Conservation (phyloP, 2,797 vertebrate species). For the Danio choprae region DNA sequence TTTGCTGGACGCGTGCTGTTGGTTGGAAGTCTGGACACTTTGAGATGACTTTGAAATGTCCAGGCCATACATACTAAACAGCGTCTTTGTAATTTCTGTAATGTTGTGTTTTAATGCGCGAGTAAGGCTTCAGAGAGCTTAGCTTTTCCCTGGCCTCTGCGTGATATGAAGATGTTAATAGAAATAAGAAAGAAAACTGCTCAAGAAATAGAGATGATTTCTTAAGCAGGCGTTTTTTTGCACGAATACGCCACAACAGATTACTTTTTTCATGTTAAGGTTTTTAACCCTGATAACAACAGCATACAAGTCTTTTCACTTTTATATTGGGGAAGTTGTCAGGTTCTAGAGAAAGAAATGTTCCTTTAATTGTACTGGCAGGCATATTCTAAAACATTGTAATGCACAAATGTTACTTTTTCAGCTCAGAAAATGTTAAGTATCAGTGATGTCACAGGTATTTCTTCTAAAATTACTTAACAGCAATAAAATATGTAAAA, state of each 20-base stretch:
- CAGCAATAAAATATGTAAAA: neutral
- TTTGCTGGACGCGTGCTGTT: neutral
- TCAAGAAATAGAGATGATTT: constrained; percentile 1
- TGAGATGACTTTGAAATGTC: constrained; percentile 12
- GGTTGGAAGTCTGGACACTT: constrained; percentile 22
- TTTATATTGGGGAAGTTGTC: no score
- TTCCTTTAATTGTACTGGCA: no score
- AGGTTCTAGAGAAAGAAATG: no score
- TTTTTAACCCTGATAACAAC: no score
- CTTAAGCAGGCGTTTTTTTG: neutral
- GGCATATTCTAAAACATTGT: no score
- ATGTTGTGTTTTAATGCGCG: neutral
- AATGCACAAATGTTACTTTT: neutral
- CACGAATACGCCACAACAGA: neutral
- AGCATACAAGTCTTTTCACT: no score
- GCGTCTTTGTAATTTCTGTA: constrained; percentile 1
- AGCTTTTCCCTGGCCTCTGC: neutral
- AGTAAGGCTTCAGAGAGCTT: constrained; percentile 4
- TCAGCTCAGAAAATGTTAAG: no score
- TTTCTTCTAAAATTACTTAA: neutral
- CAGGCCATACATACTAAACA: constrained; percentile 28
- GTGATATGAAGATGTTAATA: constrained; percentile 1
- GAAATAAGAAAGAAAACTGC: neutral
- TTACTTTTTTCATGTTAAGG: neutral
- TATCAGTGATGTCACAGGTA: neutral